phyloP scores from a whole-genome alignment of 2,888 invertebrate species.

The Apocheima hispidaria region DNA sequence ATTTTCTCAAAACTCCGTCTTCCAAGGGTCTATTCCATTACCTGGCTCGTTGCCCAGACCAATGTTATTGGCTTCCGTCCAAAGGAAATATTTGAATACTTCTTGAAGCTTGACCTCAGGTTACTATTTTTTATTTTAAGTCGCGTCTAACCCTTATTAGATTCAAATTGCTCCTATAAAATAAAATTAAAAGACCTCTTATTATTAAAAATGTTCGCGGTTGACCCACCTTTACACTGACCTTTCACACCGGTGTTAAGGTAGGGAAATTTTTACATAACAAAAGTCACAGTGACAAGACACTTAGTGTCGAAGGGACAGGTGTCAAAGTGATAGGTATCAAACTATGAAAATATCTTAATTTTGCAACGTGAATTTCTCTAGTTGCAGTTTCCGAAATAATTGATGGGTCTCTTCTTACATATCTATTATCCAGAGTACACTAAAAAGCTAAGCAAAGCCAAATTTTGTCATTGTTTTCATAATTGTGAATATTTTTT shows the following conservation, averaged over 20 bases:
- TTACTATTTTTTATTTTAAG: constrained; percentile 7
- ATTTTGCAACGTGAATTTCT: constrained; percentile 69
- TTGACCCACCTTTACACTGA: too few relatives aligned
- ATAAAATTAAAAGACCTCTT: too few relatives aligned
- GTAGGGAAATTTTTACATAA: too few relatives aligned
- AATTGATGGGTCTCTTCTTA: constrained; percentile 68
- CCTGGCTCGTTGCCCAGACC: constrained; percentile 68
- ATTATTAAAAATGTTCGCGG: too few relatives aligned
- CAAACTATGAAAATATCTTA: constrained; percentile 80
- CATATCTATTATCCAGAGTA: constrained; percentile 57
- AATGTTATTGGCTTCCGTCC: constrained; percentile 63
- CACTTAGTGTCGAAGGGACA: too few relatives aligned
- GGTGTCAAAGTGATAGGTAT: too few relatives aligned
- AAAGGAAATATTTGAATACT: constrained; percentile 67
- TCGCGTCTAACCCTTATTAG: too few relatives aligned
- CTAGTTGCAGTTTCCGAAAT: constrained; percentile 63
- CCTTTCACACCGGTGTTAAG: too few relatives aligned
- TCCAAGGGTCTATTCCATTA: constrained; percentile 62
- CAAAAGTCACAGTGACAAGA: too few relatives aligned
- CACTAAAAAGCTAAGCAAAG: not conserved
- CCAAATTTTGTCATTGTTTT: not conserved
- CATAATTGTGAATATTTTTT: not conserved
- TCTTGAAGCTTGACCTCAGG: constrained; percentile 57
- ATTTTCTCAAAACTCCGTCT: constrained; percentile 51
- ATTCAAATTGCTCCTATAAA: too few relatives aligned